These are phyloP conservation scores for Acanthornis magna DNA, from an alignment of 2,797 vertebrate species.

Conservation along the genomic window DNA sequence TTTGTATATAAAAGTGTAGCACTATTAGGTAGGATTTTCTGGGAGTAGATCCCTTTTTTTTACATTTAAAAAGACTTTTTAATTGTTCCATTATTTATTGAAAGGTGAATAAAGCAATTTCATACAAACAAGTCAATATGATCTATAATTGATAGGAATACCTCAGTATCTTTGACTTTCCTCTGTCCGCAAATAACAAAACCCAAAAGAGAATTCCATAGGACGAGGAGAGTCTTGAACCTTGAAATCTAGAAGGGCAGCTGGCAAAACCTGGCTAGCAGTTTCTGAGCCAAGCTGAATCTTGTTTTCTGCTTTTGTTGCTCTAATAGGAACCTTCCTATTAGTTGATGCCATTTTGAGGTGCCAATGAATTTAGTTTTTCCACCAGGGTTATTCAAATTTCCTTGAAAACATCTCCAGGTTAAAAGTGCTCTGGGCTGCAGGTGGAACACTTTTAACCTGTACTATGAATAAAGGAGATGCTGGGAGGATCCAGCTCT, in stretches of 20 bases:
- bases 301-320: neutral
- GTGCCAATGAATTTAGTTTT: neutral
- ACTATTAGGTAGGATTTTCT: neutral
- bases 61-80: neutral
- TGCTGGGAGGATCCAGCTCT: neutral
- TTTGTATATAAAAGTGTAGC: neutral
- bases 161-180: neutral
- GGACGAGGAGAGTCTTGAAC: neutral
- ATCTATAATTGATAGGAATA: neutral
- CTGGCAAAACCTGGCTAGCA: neutral
- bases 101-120: neutral
- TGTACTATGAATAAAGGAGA: neutral
- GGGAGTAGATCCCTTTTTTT: neutral
- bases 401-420: neutral
- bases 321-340: too few species aligned
- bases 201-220: neutral
- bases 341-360: neutral
- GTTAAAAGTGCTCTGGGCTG: neutral
- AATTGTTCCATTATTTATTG: neutral
- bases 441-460: neutral
- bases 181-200: neutral
- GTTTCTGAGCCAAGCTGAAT: neutral
- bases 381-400: neutral
- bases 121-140: neutral
- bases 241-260: neutral